Evolutionary conservation across 2,888 invertebrate genomes (phyloP).

Genomic region (Rhorus exstirpatorius): DNA sequence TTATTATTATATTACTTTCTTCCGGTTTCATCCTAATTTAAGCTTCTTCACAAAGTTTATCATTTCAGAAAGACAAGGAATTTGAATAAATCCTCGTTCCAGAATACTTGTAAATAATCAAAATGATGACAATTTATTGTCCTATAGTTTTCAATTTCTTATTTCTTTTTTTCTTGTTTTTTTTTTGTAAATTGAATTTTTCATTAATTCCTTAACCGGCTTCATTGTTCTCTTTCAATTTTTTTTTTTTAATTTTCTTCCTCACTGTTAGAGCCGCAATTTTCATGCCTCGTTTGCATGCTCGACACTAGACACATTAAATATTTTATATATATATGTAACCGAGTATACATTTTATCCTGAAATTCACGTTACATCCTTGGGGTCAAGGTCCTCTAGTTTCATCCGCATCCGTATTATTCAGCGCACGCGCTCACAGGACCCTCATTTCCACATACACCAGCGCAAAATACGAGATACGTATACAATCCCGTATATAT

Average conservation of each 20-base stretch:
- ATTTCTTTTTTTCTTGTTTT: background rate
- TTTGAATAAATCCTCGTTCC: too few relatives aligned
- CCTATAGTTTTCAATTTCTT: background rate
- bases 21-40: too few relatives aligned
- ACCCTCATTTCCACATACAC: constrained; percentile 59
- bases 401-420: constrained; percentile 57
- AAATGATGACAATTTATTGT: background rate
- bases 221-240: too few relatives aligned
- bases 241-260: constrained; percentile 15
- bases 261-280: background rate
- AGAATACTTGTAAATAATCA: too few relatives aligned
- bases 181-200: too few relatives aligned
- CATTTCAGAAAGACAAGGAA: too few relatives aligned
- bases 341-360: background rate
- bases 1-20: too few relatives aligned
- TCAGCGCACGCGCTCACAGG: constrained; percentile 62
- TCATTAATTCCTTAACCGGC: too few relatives aligned
- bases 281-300: constrained; percentile 26
- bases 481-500: constrained; percentile 6
- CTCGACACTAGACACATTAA: constrained; percentile 16
- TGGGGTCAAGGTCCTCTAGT: constrained; percentile 70
- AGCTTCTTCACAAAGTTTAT: too few relatives aligned
- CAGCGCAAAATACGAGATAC: constrained; percentile 41
- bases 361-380: constrained; percentile 60
- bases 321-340: too few relatives aligned